Base-by-base conservation (phyloP, 2,797 vertebrate species). In the Xerus rutilus region DNA sequence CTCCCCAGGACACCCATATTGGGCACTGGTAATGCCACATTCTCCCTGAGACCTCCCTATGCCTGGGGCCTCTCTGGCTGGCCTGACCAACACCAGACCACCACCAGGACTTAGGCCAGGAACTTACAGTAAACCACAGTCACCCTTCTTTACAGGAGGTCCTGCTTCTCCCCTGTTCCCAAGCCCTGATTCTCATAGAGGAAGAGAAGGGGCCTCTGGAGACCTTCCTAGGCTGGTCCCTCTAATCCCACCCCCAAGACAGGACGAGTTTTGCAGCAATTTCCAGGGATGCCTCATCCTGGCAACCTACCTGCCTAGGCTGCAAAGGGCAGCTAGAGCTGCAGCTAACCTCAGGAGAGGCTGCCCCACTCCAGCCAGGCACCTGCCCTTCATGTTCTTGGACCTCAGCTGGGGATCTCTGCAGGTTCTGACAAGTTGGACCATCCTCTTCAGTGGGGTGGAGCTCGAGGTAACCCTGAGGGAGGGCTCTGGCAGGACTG, bases 41-140 rank as follows among this genome's bases (percentile, higher is more conserved):
- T 67, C 69, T 92, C 54, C 59, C 70, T 8, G 10, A 59, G 79
- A 49, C 5, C 82, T 96, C 52, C 47, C 57, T 49, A 10, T 57
- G 20, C 57, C 73, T 5, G 69, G 72, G 92, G 89, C 97, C 93
- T 91, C 94, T 88, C 88, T 13, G 81, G 94, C 81, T 3, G 49
- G 94, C 92, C 88, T 59, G 92, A 64, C 86, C 89, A 18, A 92
- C 93, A 47, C 94, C 88, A 94, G 74, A 39, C 91, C 39, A 62
- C 91, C 39, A 62, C 59, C 93, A 45, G 95, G 87, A 94, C 65
- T 70, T 10, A 3, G 70, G 97, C 97, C 30, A 98, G 97, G 97
- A 89, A 96, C 89, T 98, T 98, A 98, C 98, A 96, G 98, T 98
- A 98, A 98, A 96, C 93, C 96, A 93, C 97, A 94, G 97, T 97